These are phyloP conservation scores for Contarinia nasturtii DNA, from an alignment of 1,140 invertebrate species.

Conservation along the genomic window DNA sequence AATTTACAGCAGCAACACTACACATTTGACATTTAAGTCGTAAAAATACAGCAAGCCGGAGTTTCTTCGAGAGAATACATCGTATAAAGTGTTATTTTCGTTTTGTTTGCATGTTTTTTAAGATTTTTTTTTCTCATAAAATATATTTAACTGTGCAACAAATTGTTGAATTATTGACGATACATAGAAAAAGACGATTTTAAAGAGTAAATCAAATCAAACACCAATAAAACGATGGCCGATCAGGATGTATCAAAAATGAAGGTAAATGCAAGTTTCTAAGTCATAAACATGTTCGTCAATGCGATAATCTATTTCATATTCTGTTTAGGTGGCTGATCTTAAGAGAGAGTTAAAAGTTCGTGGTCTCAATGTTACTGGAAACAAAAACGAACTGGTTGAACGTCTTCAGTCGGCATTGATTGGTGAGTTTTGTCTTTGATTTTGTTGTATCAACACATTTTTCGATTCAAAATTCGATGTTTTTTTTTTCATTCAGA, in stretches of 20 bases:
- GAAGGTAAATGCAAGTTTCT: slow-evolving; percentile 11
- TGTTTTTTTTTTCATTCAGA: slow-evolving; percentile 27
- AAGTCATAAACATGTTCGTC: background rate
- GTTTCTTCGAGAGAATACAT: too few relatives aligned
- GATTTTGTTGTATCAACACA: slow-evolving; percentile 10
- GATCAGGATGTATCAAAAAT: slow-evolving; percentile 22
- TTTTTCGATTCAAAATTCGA: slow-evolving; percentile 27
- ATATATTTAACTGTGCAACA: too few relatives aligned
- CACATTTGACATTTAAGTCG: too few relatives aligned
- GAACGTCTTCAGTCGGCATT: slow-evolving; percentile 49
- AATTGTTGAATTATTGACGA: too few relatives aligned
- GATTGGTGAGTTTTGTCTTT: slow-evolving; percentile 24
- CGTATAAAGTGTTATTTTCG: too few relatives aligned
- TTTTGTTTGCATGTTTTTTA: too few relatives aligned
- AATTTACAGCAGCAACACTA: too few relatives aligned
- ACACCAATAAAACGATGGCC: slow-evolving; percentile 9
- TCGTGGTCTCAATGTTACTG: slow-evolving; percentile 46
- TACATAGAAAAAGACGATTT: too few relatives aligned
- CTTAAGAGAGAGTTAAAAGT: slow-evolving; percentile 60
- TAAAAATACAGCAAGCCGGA: too few relatives aligned
- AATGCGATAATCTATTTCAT: background rate
- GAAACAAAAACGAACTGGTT: slow-evolving; percentile 63
- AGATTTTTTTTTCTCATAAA: too few relatives aligned
- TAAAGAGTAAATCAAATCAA: too few relatives aligned
- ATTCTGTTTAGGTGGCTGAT: slow-evolving; percentile 41